A percentile compares a stretch with the other conserved stretches of the same genome.
These are phyloP conservation scores for Ctenochaetus hawaiiensis DNA, from an alignment of 2,797 vertebrate species.

Conservation along the genomic window DNA sequence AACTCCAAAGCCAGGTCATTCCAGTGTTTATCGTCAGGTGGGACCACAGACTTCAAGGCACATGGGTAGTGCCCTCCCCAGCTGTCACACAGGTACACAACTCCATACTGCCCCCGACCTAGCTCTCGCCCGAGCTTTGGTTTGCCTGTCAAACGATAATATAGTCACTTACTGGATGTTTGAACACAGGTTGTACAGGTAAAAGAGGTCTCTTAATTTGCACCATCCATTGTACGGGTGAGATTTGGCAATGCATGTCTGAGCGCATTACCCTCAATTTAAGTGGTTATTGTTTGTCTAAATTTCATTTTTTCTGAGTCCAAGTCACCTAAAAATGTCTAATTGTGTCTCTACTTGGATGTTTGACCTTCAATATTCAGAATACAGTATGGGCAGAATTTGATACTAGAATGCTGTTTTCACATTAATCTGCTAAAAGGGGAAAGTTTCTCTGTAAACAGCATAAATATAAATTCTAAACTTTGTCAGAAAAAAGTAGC, in stretches of 20 bases:
- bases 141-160: conserved; percentile 86
- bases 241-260: neutral
- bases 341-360: neutral
- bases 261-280: neutral
- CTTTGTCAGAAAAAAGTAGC: neutral
- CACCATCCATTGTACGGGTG: neutral
- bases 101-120: conserved; percentile 97
- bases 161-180: neutral
- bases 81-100: conserved; percentile 95
- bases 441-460: neutral
- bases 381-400: neutral
- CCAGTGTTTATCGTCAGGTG: conserved; percentile 99
- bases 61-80: conserved; percentile 96
- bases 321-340: too few species aligned
- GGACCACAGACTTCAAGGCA: conserved; percentile 96
- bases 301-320: neutral
- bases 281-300: neutral
- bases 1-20: conserved; percentile 98
- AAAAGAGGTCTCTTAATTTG: neutral
- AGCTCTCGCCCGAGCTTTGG: conserved; percentile 95
- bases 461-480: neutral
- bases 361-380: conserved; percentile 1
- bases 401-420: neutral
- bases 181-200: neutral
- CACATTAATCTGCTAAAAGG: neutral